Evolutionary conservation across 2,113 vertebrate genomes (phyloP), one percentile per base, ranked within the genome.

Genomic region (Thamnaconus septentrionalis): DNA sequence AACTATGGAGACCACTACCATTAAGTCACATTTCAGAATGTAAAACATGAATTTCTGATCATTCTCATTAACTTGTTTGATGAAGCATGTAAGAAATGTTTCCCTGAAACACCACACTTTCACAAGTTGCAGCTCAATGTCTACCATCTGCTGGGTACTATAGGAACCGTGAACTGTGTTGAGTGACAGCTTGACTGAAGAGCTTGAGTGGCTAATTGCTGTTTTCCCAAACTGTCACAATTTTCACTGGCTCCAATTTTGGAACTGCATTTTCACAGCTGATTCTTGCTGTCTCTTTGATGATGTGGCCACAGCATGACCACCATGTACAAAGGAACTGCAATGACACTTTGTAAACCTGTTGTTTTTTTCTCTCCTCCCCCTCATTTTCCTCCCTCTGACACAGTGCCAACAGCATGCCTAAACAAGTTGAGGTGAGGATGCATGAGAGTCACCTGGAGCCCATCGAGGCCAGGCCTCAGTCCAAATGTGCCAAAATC

Each of bases 351-450:
- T 45, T 45, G 44, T 45, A 45, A 45, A 45, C 44, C 5, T 45
- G 44, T 45, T 31, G 4, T 40, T 8, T 41, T 49, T 0, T 11
- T 11, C 58, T 0, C 2, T 7, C 1, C 0, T 12, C 5, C 42
- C 49, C 53, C 3, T 5, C 59, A n/a, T 69, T 39, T 44, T 43
- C 5, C 69, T 31, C 56, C 8, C 76, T 79, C 43, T 67, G 12
- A 61, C 51, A 3, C 88, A 98, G 95, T 92, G 92, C 94, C 93
- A 94, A 93, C 94, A 95, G 88, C 80, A 99, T 98, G 95, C 96
- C 96, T 89, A 98, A 98, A 92, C 96, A 98, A 92, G 96, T 98
- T 71, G 97, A 99, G 88, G 96, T 99, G 68, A 93, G 96, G 73
- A 96, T 99, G 96, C 95, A 95, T 0, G 95, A 98, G 86, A 97